A percentile compares a stretch with the other conserved stretches of the same genome.
These are phyloP conservation scores for Tinamus guttatus DNA, from an alignment of 2,113 vertebrate genomes.

Conservation along the genomic window DNA sequence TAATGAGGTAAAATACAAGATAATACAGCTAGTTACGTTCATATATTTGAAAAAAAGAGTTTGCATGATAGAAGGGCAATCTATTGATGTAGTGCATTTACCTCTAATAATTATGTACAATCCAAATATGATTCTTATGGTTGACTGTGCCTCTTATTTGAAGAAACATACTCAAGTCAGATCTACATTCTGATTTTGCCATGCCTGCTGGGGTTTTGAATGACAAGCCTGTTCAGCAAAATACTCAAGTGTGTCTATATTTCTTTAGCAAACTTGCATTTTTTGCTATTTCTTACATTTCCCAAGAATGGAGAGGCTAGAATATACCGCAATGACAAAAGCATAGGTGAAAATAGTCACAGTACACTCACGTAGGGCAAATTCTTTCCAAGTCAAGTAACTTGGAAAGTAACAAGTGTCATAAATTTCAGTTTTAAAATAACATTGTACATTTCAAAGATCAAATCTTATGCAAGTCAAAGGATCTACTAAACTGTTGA, in stretches of 20 bases:
- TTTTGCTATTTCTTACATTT: no score
- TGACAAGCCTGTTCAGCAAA: no score
- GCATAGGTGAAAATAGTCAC: no score
- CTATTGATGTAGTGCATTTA: not conserved
- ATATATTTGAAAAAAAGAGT: not conserved
- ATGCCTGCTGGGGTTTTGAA: no score
- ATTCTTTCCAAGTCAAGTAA: not conserved
- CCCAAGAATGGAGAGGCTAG: no score
- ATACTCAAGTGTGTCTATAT: no score
- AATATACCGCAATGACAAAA: no score
- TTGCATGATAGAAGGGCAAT: rapidly evolving
- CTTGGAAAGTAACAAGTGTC: not conserved
- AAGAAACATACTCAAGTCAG: no score
- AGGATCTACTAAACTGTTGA: not conserved
- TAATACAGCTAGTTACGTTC: not conserved
- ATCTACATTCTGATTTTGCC: no score
- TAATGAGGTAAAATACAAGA: not conserved
- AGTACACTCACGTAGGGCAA: not conserved
- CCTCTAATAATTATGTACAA: not conserved
- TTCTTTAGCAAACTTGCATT: no score
- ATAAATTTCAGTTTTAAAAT: not conserved
- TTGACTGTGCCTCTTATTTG: not conserved
- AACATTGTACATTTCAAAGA: not conserved
- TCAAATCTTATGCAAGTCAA: not conserved
- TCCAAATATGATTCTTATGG: not conserved